Evolutionary conservation across 1,140 invertebrate species (phyloP), one percentile per base, ranked within the genome.

Genomic region (Propsilocerus akamusi): DNA sequence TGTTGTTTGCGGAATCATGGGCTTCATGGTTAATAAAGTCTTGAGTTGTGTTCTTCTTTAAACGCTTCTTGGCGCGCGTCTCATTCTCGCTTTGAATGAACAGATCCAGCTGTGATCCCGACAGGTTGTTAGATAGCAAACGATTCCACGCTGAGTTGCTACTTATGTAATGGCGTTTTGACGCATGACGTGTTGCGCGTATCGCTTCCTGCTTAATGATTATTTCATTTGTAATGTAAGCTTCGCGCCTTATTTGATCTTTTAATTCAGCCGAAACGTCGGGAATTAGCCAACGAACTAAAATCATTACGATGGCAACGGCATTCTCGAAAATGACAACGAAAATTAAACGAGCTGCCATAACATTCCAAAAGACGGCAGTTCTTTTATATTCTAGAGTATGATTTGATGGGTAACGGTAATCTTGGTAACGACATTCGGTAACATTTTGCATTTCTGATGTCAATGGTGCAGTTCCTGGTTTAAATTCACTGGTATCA

Each of bases 261-360:
- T 74, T 69, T 41, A 94, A 70, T 51, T 79, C 72, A 22, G 73
- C 71, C 3, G 86, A 83, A 64, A 90, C 78, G 64, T 93, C 87
- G 4, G 89, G 89, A 50, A 94, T 88, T 50, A 85, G 72, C 83
- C 85, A 91, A 50, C 79, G 75, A 3, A 92, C 77, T 23, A 88
- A 65, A 60, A 88, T 86, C 66, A 87, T 85, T 20, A 87, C 77
- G 24, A 90, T 59, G 6, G 83, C 81, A 26, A 93, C 86, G 28
- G 86, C 68, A 70, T 91, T 89, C 83, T 95, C 89, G 71, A 97
- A 97, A 2, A 94, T 70, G 5, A 97, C 85, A 25, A 97, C 81
- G 65, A 97, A 97, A 2, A 78, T 78, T n/a, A 97, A 67, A 52
- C 89, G 68, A 0, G 89, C 82, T 12, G 87, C 88, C 52, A 98